Evolutionary conservation across 2,113 vertebrate species (phyloP).

Genomic region (Hydropotes inermis): DNA sequence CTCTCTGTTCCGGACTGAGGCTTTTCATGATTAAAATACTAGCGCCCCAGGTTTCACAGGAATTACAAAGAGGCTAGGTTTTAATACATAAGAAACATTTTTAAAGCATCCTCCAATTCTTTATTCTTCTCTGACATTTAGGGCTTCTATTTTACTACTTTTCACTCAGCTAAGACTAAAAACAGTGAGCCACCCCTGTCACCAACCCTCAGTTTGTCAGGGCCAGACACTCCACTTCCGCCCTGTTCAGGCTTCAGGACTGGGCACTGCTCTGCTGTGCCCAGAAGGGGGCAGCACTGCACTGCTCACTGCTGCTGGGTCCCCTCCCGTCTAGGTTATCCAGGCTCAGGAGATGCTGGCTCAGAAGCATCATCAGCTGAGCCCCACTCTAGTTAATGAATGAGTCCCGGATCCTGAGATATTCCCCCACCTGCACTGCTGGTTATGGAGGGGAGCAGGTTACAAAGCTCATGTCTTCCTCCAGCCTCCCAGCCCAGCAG

Average conservation of each 20-base stretch:
- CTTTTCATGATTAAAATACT: neutral
- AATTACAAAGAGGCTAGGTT: neutral
- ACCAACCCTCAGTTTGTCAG: rapidly evolving
- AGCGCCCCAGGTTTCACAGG: neutral
- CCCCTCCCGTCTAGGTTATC: rapidly evolving
- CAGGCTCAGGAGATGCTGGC: neutral
- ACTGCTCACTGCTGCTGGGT: rapidly evolving
- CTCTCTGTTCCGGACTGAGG: neutral
- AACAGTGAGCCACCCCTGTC: neutral
- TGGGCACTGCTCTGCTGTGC: rapidly evolving
- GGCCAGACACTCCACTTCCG: rapidly evolving
- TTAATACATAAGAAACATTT: neutral
- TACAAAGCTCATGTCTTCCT: rapidly evolving
- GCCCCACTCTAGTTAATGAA: neutral
- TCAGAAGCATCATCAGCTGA: rapidly evolving
- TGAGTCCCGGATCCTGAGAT: neutral
- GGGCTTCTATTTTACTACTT: neutral
- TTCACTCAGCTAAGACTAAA: neutral
- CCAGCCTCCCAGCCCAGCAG: neutral
- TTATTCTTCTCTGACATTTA: neutral
- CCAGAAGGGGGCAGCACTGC: neutral
- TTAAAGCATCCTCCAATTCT: neutral
- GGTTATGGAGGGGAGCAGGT: rapidly evolving
- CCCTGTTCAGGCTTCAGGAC: rapidly evolving
- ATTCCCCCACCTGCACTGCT: too few species aligned